Evolutionary conservation across 1,140 invertebrate species (phyloP).

Genomic region (Polypedilum vanderplanki): DNA sequence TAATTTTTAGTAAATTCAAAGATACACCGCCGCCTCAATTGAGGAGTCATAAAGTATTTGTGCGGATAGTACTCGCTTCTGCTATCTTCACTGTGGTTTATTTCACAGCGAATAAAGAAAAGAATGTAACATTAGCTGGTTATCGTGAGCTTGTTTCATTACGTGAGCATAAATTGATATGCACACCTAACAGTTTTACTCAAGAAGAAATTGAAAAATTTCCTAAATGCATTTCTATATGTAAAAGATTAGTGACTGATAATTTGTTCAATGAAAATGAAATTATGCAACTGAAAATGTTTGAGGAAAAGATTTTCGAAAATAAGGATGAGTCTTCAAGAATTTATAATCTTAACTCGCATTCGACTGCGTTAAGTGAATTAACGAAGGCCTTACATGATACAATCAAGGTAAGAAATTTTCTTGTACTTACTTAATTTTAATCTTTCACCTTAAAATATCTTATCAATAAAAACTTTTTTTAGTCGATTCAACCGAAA

Average conservation of each 20-base stretch:
- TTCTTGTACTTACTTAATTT: constrained; percentile 29
- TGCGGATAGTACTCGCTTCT: constrained; percentile 44
- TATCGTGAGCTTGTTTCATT: constrained; percentile 54
- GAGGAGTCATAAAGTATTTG: background rate
- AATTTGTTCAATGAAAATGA: constrained; percentile 60
- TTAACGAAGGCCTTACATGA: background rate
- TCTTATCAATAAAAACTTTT: constrained; percentile 31
- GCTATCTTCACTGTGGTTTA: constrained; percentile 53
- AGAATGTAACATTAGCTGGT: constrained; percentile 53
- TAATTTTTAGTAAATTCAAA: constrained; percentile 8
- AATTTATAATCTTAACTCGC: background rate
- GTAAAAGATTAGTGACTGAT: constrained; percentile 71
- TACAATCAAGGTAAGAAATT: background rate
- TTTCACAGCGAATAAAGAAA: constrained; percentile 55
- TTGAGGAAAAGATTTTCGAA: constrained; percentile 50
- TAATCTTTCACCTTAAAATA: background rate
- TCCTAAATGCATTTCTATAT: constrained; percentile 64
- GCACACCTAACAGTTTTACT: constrained; percentile 50
- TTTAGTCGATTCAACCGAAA: constrained; percentile 65
- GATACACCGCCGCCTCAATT: background rate
- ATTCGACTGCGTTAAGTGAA: constrained; percentile 1
- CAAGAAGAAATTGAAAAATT: constrained; percentile 48
- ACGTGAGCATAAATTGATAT: constrained; percentile 53
- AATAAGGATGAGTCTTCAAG: background rate
- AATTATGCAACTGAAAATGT: constrained; percentile 55